phyloP scores from a whole-genome alignment of 2,888 invertebrate species.

The Bombylius major region DNA sequence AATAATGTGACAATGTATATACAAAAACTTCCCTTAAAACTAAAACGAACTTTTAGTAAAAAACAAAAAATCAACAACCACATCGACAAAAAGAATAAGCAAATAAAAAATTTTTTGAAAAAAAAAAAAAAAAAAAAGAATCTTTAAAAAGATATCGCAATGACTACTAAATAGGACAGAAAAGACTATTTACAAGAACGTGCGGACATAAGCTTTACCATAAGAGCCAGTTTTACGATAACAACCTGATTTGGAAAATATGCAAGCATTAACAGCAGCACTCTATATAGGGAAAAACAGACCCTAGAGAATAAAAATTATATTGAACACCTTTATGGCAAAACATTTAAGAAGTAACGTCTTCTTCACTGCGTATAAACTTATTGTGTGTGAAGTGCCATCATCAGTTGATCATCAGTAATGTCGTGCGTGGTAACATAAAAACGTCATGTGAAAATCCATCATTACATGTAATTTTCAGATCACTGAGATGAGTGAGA shows the following conservation, averaged over 20 bases:
- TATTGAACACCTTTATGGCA: not conserved
- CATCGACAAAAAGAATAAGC: too few species aligned
- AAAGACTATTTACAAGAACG: not conserved
- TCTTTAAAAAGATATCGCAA: not conserved
- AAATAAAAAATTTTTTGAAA: not conserved
- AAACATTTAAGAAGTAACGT: not conserved
- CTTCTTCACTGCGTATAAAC: not conserved
- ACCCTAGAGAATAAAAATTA: not conserved
- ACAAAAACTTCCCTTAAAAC: too few species aligned
- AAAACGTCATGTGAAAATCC: slow-evolving; percentile 8
- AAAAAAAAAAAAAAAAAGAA: not conserved
- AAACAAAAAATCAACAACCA: not conserved
- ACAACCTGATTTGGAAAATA: not conserved
- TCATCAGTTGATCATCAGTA: too few species aligned
- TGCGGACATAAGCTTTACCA: not conserved
- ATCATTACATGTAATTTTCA: slow-evolving; percentile 6
- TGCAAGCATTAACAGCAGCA: not conserved
- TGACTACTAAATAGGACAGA: not conserved
- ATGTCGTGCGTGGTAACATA: not conserved
- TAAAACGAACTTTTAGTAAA: too few species aligned
- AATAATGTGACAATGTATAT: not conserved
- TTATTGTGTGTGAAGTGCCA: too few species aligned
- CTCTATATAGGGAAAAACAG: not conserved
- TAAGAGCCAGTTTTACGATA: not conserved
- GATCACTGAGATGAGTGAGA: not conserved